Evolutionary conservation across 2,113 vertebrate genomes (phyloP).

Genomic region (Jacana jacana): DNA sequence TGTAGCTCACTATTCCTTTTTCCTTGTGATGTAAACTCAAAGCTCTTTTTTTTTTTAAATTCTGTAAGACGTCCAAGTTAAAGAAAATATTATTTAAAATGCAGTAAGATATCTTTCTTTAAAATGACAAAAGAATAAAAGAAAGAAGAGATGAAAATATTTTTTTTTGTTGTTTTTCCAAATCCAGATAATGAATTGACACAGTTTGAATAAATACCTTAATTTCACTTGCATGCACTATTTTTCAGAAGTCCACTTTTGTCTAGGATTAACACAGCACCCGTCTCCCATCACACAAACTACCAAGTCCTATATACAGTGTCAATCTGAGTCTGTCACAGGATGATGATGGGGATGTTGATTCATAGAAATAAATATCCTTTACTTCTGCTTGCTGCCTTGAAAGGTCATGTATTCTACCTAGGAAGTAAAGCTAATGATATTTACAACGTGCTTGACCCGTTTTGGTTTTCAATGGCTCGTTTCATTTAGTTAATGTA

Average conservation of each 20-base stretch:
- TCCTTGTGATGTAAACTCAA: neutral
- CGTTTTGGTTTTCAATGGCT: neutral
- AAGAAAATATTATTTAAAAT: neutral
- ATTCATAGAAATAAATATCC: neutral
- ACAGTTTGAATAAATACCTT: neutral
- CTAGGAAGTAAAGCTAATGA: neutral
- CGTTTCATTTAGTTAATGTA: neutral
- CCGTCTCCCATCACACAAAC: neutral
- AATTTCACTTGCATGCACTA: neutral
- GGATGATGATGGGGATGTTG: neutral
- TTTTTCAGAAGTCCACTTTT: neutral
- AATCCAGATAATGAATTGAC: neutral
- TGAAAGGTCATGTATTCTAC: neutral
- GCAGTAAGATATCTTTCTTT: neutral
- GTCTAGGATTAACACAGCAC: neutral
- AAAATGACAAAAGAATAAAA: neutral
- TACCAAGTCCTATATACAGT: neutral
- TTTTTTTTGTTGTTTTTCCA: neutral
- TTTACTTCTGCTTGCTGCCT: neutral
- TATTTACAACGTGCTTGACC: neutral
- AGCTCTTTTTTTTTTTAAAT: neutral
- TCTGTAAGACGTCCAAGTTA: neutral
- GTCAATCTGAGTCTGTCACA: neutral
- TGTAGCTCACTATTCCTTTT: fast-evolving
- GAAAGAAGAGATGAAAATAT: neutral